A percentile compares a stretch with the other conserved stretches of the same genome.
Conservation (phyloP, 2,888 invertebrate species). For the Dryococelus australis region DNA sequence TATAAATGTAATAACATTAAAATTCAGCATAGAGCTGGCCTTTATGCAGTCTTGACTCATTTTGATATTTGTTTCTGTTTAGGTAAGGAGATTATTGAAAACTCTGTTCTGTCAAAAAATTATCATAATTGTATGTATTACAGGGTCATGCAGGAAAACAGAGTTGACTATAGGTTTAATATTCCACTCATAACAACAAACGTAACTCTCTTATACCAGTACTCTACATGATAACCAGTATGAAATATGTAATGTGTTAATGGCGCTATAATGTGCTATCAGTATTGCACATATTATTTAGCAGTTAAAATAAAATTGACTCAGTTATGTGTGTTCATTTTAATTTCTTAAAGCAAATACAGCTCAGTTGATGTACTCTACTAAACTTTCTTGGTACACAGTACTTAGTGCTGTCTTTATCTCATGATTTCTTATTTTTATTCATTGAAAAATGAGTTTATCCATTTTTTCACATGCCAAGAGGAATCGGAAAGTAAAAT, state of each 20-base stretch:
- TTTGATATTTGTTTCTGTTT: not conserved
- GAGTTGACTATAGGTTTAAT: too few species aligned
- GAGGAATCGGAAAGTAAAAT: not conserved
- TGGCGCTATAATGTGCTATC: too few species aligned
- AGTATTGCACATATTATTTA: too few species aligned
- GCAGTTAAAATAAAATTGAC: not conserved
- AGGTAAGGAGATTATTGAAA: not conserved
- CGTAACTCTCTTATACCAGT: too few species aligned
- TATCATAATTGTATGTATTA: too few species aligned
- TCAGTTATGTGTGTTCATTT: not conserved
- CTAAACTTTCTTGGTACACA: not conserved
- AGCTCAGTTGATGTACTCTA: not conserved
- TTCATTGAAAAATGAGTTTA: too few species aligned
- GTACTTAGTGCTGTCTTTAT: not conserved
- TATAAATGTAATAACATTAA: not conserved
- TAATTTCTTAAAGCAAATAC: not conserved
- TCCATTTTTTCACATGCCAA: not conserved
- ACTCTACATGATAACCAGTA: too few species aligned
- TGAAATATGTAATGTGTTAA: too few species aligned
- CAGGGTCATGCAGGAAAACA: too few species aligned
- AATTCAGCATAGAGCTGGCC: not conserved
- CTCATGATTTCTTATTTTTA: not conserved
- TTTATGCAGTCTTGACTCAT: not conserved
- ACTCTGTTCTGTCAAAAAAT: too few species aligned
- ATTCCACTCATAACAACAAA: too few species aligned